Base-by-base conservation (phyloP, 2,888 invertebrate species). In the Anaspis maculata region DNA sequence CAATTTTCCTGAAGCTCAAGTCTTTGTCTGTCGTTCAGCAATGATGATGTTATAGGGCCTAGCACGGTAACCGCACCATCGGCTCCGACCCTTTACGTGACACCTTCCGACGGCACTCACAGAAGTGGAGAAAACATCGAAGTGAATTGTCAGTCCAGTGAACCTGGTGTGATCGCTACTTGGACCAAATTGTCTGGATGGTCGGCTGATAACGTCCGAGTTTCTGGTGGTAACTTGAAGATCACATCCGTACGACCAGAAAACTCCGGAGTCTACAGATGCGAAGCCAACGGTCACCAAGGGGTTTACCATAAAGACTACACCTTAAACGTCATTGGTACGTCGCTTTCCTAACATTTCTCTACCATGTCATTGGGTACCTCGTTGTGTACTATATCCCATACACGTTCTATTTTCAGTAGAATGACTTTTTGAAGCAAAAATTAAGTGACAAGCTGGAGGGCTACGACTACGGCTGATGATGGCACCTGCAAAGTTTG, bases 221-320 rank as follows among this genome's bases (percentile, higher is more conserved):
- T 72, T 13, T 65, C 68, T 25, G 77, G 73, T 13, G 61, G 73
- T 28, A 52, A 46, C 15, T 59, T 85, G 25, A 68, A 76, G 41
- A 71, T 85, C 29, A 63, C 61, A 2, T 68, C 71, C 41, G 72
- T 81, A 1, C 63, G 66, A 32, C 62, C 69, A 2, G 73, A 72
- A 33, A 80, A 86, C 60, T 73, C 72, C 15, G 85, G 83, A 24
- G 62, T 70, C 3, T 86, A 86, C 57, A 67, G 74, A 24, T 86
- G 86, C 54, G 73, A 72, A 35, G 81, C 77, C 1, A 59, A 55
- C 29, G 64, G 64, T 23, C 51, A 50, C 32, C 48, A 56, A 33
- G 54, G 56, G 3, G 61, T 62, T 14, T 71, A 72, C 41, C 67
- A 71, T 36, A 71, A 74, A 38, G 75, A 76, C 49, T 76, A 76